Conservation (phyloP, 1,140 invertebrate genomes). For the Scaptomyza pallida region DNA sequence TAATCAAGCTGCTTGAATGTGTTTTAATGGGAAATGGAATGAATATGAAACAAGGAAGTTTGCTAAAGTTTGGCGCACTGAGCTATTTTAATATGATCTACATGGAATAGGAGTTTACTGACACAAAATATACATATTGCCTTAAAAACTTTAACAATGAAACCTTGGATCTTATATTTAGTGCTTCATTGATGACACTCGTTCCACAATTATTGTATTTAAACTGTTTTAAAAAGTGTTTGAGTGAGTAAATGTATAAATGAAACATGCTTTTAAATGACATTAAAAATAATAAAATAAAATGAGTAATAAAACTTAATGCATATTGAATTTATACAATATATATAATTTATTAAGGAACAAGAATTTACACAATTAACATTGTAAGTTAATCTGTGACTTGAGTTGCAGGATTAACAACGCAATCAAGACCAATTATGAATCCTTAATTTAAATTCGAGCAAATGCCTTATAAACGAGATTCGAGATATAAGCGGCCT, state of each 20-base stretch:
- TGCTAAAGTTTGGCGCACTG: not conserved
- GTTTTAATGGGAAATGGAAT: slow-evolving; percentile 35
- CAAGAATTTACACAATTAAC: slow-evolving; percentile 63
- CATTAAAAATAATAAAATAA: slow-evolving; percentile 44
- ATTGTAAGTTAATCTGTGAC: slow-evolving; percentile 62
- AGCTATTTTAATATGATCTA: not conserved
- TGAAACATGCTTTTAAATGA: slow-evolving; percentile 22
- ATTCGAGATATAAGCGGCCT: slow-evolving; percentile 48
- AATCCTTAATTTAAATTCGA: slow-evolving; percentile 61
- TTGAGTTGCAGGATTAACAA: slow-evolving; percentile 38
- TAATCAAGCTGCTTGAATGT: slow-evolving; percentile 41
- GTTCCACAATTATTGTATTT: too few species aligned
- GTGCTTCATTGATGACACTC: too few species aligned
- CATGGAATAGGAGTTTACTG: not conserved
- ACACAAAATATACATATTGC: too few species aligned
- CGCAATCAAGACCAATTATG: slow-evolving; percentile 44
- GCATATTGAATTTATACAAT: slow-evolving; percentile 57
- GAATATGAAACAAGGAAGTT: slow-evolving; percentile 13
- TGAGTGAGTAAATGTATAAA: slow-evolving; percentile 26
- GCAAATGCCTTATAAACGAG: slow-evolving; percentile 50
- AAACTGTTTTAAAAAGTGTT: slow-evolving; percentile 9
- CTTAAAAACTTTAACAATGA: too few species aligned
- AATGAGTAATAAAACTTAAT: slow-evolving; percentile 61
- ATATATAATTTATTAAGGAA: slow-evolving; percentile 78
- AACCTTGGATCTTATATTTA: too few species aligned